Evolutionary conservation across 2,888 invertebrate genomes (phyloP).

Genomic region (Synergus gifuensis): DNA sequence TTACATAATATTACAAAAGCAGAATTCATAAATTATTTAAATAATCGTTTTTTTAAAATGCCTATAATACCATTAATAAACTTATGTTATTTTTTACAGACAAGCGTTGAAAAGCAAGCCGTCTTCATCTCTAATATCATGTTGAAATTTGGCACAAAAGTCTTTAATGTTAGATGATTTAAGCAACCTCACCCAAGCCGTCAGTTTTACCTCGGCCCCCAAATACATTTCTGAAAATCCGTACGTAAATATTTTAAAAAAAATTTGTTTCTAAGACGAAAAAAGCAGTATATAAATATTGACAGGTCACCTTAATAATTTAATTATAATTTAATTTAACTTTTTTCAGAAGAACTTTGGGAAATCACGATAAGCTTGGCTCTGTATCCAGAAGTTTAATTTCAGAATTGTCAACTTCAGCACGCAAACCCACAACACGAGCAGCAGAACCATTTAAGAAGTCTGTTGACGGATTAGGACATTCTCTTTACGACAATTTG

Average conservation of each 20-base stretch:
- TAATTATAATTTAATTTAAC: not conserved
- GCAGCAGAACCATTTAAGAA: too few relatives aligned
- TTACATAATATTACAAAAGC: not conserved
- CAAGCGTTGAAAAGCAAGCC: too few relatives aligned
- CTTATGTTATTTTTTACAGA: not conserved
- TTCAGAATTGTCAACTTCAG: too few relatives aligned
- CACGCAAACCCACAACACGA: too few relatives aligned
- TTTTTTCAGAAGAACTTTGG: not conserved
- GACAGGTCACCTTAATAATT: not conserved
- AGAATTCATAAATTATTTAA: slow-evolving; percentile 1
- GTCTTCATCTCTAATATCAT: not conserved
- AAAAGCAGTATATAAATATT: not conserved
- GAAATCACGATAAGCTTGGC: too few relatives aligned
- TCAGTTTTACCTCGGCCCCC: not conserved
- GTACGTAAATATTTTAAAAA: not conserved
- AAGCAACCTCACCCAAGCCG: not conserved
- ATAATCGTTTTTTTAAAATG: not conserved
- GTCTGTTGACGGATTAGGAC: too few relatives aligned
- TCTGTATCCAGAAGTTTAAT: too few relatives aligned
- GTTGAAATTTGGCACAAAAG: not conserved
- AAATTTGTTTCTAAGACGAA: not conserved
- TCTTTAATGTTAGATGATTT: too few relatives aligned
- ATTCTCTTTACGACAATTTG: too few relatives aligned
- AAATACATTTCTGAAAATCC: not conserved
- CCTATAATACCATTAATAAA: not conserved